Evolutionary conservation across 2,888 invertebrate species (phyloP), one percentile per base, ranked within the genome.

Genomic region (Oxycera nigricornis): DNA sequence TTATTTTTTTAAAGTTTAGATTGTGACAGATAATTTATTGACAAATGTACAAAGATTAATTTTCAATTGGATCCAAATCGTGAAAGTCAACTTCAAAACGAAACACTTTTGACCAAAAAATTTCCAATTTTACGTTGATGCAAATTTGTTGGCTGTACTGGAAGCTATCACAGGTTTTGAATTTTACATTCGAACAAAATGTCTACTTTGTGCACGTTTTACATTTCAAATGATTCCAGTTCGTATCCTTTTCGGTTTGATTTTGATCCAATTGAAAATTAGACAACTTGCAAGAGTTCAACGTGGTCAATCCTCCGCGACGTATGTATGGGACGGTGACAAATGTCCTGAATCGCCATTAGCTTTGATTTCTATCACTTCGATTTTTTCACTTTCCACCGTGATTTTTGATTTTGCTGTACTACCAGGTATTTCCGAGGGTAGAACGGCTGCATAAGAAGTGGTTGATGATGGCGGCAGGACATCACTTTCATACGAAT

Each of bases 311-410:
- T 57, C 24, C 57, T 72, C 17, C 24, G 65, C 39, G 14, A 35
- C 31, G 31, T 62, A 73, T 26, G 31, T 62, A 6, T 50, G 73
- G 9, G 30, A 28, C 28, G 83, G 85, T 80, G 81, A 82, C 75
- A 85, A 77, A 76, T 83, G 84, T 50, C 84, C 84, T 1, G 84
- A 82, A 46, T 79, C 80, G 3, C 84, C 85, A 74, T 85, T 85
- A 24, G 85, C 80, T 76, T 85, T 84, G 59, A 86, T 85, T 82
- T 86, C 86, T 77, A 86, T 86, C 62, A 86, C 84, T 78, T 86
- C 85, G 20, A 83, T 81, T 77, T 86, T 85, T 78, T 80, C 79
- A 67, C 78, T 79, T 76, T 86, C 86, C 1, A 86, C 83, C 73
- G 81, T 82, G 3, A 83, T 76, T 73, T 77, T 77, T 14, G 78